Evolutionary conservation across 2,888 invertebrate species (phyloP).

Genomic region (Mimumesa dahlbomi): DNA sequence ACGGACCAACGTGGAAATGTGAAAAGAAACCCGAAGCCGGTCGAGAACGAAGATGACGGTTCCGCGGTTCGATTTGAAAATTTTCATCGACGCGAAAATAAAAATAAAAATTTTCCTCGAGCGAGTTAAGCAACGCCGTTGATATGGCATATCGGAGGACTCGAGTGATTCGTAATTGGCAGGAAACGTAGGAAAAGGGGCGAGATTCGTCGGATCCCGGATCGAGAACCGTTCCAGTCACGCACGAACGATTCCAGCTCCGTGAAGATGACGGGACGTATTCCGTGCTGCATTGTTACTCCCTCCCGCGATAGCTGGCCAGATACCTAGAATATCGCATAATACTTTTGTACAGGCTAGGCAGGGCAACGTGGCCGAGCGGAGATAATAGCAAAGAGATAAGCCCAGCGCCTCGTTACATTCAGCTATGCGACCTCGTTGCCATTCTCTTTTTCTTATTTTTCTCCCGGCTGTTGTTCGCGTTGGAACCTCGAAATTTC

Average conservation of each 20-base stretch:
- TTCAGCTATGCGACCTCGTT: constrained; percentile 63
- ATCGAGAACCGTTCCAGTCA: constrained; percentile 48
- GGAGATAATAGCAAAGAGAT: constrained; percentile 74
- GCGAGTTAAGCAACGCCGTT: too few relatives aligned
- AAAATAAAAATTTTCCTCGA: too few relatives aligned
- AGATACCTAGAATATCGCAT: constrained; percentile 48
- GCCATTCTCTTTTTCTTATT: constrained; percentile 28
- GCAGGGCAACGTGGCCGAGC: constrained; percentile 39
- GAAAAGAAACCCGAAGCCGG: too few relatives aligned
- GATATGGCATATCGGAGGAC: too few relatives aligned
- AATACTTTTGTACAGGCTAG: constrained; percentile 55
- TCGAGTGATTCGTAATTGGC: constrained; percentile 23
- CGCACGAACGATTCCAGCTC: constrained; percentile 14
- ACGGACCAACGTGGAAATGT: too few relatives aligned
- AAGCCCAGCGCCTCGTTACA: constrained; percentile 67
- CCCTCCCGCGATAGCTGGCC: constrained; percentile 30
- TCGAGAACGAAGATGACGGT: too few relatives aligned
- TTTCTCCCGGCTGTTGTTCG: too few relatives aligned
- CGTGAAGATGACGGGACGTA: constrained; percentile 46
- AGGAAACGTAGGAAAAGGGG: not conserved
- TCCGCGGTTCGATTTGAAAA: too few relatives aligned
- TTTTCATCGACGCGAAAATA: too few relatives aligned
- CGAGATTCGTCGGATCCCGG: constrained; percentile 25
- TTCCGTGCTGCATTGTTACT: constrained; percentile 49
- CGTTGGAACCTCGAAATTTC: too few relatives aligned